These are phyloP conservation scores for Dendrophyllia cribrosa DNA, from an alignment of 64 coral and sea anemone genomes.

Conservation along the genomic window DNA sequence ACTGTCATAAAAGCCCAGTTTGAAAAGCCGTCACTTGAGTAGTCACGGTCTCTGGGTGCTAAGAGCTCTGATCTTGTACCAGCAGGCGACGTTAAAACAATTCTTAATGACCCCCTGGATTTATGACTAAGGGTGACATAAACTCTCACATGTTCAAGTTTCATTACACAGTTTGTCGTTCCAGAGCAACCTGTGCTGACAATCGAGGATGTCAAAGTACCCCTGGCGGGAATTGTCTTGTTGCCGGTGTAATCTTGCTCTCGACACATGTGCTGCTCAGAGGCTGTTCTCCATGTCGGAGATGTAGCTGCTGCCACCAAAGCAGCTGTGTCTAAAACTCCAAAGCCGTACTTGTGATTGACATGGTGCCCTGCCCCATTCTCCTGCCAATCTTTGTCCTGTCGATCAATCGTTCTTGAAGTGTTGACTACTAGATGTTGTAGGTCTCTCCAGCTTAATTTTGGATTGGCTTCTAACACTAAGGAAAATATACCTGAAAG, in stretches of 20 bases:
- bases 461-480: constrained; percentile 93
- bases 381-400: constrained; percentile 81
- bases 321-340: constrained; percentile 89
- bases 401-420: constrained; percentile 76
- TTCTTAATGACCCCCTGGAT: constrained; percentile 79
- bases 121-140: constrained; percentile 85
- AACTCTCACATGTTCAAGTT: constrained; percentile 94
- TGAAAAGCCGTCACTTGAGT: constrained; percentile 82
- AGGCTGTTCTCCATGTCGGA: constrained; percentile 76
- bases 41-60: constrained; percentile 70
- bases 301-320: constrained; percentile 67
- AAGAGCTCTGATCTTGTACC: constrained; percentile 93
- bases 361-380: constrained; percentile 91
- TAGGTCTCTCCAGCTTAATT: constrained; percentile 91
- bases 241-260: constrained; percentile 64
- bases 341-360: constrained; percentile 98
- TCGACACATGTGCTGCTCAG: constrained; percentile 92
- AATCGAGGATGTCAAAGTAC: constrained; percentile 75
- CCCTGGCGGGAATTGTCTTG: constrained; percentile 60
- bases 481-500: constrained; percentile 94
- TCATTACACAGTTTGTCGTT: constrained; percentile 74
- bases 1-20: constrained; percentile 99
- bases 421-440: constrained; percentile 96
- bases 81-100: constrained; percentile 88
- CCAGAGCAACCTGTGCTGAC: constrained; percentile 77